A percentile compares a stretch with the other conserved stretches of the same genome.
These are phyloP conservation scores for Cyprinus carpio DNA, from an alignment of 2,113 vertebrate species.

Conservation along the genomic window DNA sequence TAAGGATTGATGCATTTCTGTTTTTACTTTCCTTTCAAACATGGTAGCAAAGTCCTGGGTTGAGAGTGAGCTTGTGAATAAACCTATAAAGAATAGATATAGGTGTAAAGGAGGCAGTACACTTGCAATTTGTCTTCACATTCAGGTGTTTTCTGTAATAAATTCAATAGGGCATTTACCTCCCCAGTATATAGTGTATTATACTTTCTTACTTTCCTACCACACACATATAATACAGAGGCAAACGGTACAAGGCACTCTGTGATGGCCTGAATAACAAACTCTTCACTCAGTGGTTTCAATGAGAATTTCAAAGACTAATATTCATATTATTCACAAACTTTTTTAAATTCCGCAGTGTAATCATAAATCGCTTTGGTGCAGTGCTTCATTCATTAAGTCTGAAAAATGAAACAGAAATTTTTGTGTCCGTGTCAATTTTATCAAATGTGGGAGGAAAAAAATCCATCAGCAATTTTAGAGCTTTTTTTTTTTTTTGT, in stretches of 20 bases:
- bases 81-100: not conserved
- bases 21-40: not conserved
- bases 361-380: not conserved
- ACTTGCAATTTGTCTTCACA: not conserved
- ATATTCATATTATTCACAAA: not conserved
- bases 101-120: not conserved
- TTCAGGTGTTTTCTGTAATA: not conserved
- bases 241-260: not conserved
- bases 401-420: constrained; percentile 32
- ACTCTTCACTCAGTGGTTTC: not conserved
- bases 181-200: not conserved
- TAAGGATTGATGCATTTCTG: not conserved
- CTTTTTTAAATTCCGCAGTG: not conserved
- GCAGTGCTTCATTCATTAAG: constrained; percentile 26
- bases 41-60: not conserved
- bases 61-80: not conserved
- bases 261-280: not conserved
- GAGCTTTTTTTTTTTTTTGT: constrained; percentile 38
- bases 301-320: not conserved
- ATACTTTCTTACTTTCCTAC: not conserved
- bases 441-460: constrained; percentile 36
- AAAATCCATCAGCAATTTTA: constrained; percentile 42
- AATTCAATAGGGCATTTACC: not conserved
- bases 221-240: not conserved
- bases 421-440: constrained; percentile 40